Evolutionary conservation across 2,888 invertebrate genomes (phyloP), one percentile per base, ranked within the genome.

Genomic region (Eueremaeus valkanovi): DNA sequence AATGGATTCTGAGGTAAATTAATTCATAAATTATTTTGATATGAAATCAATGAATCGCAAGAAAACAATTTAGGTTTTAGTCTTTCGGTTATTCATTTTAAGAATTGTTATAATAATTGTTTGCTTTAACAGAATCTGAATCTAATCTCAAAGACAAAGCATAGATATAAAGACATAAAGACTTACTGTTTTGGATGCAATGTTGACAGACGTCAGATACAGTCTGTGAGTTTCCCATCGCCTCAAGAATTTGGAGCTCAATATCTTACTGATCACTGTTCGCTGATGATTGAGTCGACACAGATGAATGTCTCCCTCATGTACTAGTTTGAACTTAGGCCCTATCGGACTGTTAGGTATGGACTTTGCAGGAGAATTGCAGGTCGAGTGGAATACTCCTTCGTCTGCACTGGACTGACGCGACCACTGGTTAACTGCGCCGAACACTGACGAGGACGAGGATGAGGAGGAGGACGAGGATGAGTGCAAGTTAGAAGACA

Each of bases 201-300:
- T 88, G 80, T 89, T 87, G 75, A 88, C 87, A 79, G 89, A 88
- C 79, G 88, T 87, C 78, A 92, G 84, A 80, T 87, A 87, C 13
- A 92, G 85, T 80, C 88, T 88, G 82, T 91, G 91, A 51, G 88
- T 88, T 83, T 92, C 91, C 91, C 91, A 92, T 78, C 90, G 85
- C 73, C 91, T 85, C 51, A 91, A 85, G 82, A 90, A 90, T 83
- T 90, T 90, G 78, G 90, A 89, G 75, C 90, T 89, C 80, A 91
- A 86, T 79, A 92, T 89, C 84, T 92, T 92, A 83, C 89, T 90
- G 78, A 91, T 89, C 76, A 92, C 88, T 45, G 90, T 91, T 79
- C 90, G 86, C 3, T 90, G 89, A 83, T 91, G 91, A 81, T 90
- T 90, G 79, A 91, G 86, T 81, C 89, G 88, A 85, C 91, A 91